Base-by-base conservation (phyloP, 2,797 vertebrate species). In the Lagodon rhomboides region DNA sequence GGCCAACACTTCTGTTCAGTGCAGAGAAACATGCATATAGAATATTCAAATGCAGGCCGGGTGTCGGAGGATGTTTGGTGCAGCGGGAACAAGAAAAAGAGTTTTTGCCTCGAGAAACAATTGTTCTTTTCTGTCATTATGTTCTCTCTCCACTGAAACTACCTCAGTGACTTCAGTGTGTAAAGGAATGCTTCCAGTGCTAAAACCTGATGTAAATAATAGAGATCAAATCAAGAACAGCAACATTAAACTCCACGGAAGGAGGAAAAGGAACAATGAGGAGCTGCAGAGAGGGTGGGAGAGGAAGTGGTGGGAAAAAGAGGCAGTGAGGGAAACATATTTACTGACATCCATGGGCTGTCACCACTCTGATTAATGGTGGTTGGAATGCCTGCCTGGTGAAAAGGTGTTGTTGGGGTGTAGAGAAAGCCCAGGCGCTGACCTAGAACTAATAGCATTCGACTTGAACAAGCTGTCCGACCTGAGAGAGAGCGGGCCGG, bases 371-470 rank as follows among this genome's bases (percentile, higher is more conserved):
- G 95, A 96, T 96, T 95, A 95, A 96, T 95, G 94, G 94, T 81
- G 84, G 90, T 81, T 90, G 92, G 90, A 92, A 86, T 93, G 87
- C 77, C 86, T 92, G 93, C 93, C 91, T 95, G 90, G 90, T 94
- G 93, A 90, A 94, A 95, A 92, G 91, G 89, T 95, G 93, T 94
- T 91, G 91, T 93, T 91, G 92, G 93, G 93, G 90, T 92, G 92
- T 90, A 84, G 91, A 93, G 87, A 93, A 93, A 94, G 75, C 93
- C 93, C 91, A 81, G 85, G 85, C 90, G 44, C 81, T 93, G 94
- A 96, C 94, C 94, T 93, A 91, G 85, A 94, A 95, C 95, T 96
- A 96, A 96, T 96, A 95, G 94, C 94, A 93, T 95, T 94, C 86
- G 94, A 95, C 91, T 94, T 90, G 92, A 95, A 94, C 94, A 94